Percentiles rank a stretch among this genome's conserved stretches.
Evolutionary conservation across 2,797 vertebrate genomes (phyloP).

Genomic region (Sitta carolinensis): DNA sequence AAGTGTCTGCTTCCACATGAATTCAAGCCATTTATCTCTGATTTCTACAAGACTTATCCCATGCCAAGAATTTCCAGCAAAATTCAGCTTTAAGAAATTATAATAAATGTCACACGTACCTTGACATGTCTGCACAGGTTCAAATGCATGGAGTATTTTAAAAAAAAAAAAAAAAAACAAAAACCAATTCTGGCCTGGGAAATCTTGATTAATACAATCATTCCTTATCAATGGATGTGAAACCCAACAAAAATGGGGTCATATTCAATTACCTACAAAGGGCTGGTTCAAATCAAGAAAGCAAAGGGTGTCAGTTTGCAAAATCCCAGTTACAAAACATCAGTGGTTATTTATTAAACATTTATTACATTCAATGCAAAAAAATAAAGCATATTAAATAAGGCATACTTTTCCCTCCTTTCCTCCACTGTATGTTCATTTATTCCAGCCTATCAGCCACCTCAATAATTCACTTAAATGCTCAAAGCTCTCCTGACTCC

Average conservation of each 20-base stretch:
- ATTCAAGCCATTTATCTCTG: background rate
- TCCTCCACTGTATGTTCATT: background rate
- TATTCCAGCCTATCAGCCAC: background rate
- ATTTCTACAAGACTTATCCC: background rate
- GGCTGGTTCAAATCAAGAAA: background rate
- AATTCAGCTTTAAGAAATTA: background rate
- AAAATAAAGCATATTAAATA: background rate
- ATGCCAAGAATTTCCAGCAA: background rate
- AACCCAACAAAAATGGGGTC: background rate
- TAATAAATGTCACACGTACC: background rate
- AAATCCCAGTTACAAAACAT: background rate
- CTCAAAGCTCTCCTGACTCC: background rate
- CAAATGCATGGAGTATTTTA: background rate
- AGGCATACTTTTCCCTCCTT: background rate
- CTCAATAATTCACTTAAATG: background rate
- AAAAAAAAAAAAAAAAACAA: background rate
- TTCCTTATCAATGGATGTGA: background rate
- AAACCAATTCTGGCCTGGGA: background rate
- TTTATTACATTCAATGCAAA: background rate
- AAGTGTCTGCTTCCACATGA: background rate
- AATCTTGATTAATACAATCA: background rate
- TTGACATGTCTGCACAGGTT: background rate
- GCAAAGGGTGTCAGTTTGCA: background rate
- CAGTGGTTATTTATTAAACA: background rate
- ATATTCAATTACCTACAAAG: background rate